Conservation (phyloP, 2,797 vertebrate genomes). For the Eleutherodactylus coqui region DNA sequence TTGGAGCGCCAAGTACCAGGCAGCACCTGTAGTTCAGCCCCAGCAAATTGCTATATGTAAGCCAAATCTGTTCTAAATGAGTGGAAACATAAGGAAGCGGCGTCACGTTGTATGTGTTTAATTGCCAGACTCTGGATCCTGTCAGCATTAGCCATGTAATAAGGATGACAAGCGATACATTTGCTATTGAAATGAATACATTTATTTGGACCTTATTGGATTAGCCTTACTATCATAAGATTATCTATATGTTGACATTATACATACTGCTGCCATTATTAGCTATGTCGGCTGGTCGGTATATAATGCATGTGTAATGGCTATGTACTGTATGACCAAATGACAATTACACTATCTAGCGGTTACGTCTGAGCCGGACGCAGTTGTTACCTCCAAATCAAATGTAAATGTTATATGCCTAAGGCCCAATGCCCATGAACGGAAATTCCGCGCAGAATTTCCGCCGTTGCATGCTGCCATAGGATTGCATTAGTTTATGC, state of each 20-base stretch:
- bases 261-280: background rate
- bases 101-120: background rate
- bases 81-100: background rate
- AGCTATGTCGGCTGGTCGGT: background rate
- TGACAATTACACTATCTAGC: background rate
- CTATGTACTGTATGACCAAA: background rate
- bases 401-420: too few species aligned
- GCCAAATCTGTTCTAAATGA: background rate
- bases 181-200: conserved; percentile 13
- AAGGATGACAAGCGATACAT: background rate
- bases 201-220: background rate
- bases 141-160: background rate
- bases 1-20: background rate
- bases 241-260: background rate
- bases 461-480: too few species aligned
- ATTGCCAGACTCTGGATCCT: background rate
- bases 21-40: background rate
- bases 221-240: background rate
- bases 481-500: too few species aligned
- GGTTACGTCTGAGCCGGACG: too few species aligned
- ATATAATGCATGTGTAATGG: background rate
- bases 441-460: too few species aligned
- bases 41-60: background rate
- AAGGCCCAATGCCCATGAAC: too few species aligned
- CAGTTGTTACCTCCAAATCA: too few species aligned